Conservation (phyloP, 2,888 invertebrate genomes). For the Keiferia lycopersicella region DNA sequence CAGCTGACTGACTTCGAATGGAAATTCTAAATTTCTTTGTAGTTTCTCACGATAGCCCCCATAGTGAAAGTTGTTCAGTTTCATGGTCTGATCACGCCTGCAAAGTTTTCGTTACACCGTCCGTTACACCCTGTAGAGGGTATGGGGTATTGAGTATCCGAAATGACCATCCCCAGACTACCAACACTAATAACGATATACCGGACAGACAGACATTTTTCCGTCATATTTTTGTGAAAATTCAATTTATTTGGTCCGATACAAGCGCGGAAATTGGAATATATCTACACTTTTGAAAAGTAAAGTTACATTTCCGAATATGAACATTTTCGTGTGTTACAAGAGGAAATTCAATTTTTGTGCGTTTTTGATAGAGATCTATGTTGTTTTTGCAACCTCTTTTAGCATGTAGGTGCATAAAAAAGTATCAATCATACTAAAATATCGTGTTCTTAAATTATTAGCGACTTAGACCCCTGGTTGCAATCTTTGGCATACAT, state of each 20-base stretch:
- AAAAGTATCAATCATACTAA: not conserved
- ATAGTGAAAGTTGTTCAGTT: too few relatives aligned
- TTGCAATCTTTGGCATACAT: not conserved
- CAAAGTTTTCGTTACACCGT: too few relatives aligned
- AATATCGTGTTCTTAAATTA: not conserved
- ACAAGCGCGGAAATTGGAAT: constrained; percentile 51
- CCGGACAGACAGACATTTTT: constrained; percentile 37
- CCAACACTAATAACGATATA: constrained; percentile 1
- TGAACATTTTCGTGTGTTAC: constrained; percentile 8
- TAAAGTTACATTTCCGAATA: constrained; percentile 17
- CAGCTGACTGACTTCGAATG: too few relatives aligned
- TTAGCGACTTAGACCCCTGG: too few relatives aligned
- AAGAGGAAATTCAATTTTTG: constrained; percentile 4
- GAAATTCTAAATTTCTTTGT: too few relatives aligned
- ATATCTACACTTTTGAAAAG: constrained; percentile 38
- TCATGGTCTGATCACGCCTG: too few relatives aligned
- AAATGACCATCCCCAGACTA: not conserved
- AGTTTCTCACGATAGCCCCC: too few relatives aligned
- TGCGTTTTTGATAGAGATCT: not conserved
- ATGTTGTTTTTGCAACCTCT: not conserved
- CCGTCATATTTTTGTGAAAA: constrained; percentile 42
- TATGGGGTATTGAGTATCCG: not conserved
- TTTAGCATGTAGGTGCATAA: not conserved
- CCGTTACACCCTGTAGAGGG: too few relatives aligned
- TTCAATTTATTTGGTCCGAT: constrained; percentile 47